These are phyloP conservation scores for Gallinago paraguaiae DNA, from an alignment of 2,113 vertebrate genomes.

Conservation along the genomic window DNA sequence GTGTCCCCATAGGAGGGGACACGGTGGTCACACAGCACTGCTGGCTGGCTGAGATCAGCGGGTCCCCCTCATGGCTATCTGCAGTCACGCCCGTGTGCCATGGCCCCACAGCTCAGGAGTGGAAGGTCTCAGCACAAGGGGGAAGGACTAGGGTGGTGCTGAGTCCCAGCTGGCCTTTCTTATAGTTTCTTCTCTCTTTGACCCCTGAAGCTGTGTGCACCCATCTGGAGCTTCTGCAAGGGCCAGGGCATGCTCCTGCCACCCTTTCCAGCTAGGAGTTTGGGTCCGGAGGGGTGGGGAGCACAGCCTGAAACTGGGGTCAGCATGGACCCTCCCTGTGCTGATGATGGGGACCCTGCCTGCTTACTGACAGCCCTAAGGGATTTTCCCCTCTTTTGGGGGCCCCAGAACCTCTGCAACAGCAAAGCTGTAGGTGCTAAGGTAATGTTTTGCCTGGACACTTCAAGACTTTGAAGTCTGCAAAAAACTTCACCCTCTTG, in stretches of 20 bases:
- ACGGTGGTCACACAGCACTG: background rate
- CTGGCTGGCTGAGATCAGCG: accelerated
- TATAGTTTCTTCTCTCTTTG: background rate
- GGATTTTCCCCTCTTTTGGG: background rate
- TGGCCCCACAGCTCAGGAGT: accelerated
- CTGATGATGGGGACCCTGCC: background rate
- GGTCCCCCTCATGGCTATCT: accelerated
- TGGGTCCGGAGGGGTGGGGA: background rate
- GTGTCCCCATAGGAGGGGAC: background rate
- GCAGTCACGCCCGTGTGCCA: accelerated
- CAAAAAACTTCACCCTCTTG: background rate
- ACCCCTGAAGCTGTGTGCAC: background rate
- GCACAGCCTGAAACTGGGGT: background rate
- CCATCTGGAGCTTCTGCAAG: background rate
- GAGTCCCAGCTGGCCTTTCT: background rate
- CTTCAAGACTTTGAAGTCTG: background rate
- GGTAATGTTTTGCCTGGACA: background rate
- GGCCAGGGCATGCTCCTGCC: background rate
- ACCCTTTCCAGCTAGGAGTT: background rate
- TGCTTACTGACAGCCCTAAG: background rate
- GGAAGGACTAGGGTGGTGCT: accelerated
- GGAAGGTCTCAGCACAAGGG: background rate
- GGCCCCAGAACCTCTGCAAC: background rate
- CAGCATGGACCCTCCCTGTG: accelerated
- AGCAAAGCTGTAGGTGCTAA: background rate